Base-by-base conservation (phyloP, 2,797 vertebrate genomes). In the Bradypodion pumilum region DNA sequence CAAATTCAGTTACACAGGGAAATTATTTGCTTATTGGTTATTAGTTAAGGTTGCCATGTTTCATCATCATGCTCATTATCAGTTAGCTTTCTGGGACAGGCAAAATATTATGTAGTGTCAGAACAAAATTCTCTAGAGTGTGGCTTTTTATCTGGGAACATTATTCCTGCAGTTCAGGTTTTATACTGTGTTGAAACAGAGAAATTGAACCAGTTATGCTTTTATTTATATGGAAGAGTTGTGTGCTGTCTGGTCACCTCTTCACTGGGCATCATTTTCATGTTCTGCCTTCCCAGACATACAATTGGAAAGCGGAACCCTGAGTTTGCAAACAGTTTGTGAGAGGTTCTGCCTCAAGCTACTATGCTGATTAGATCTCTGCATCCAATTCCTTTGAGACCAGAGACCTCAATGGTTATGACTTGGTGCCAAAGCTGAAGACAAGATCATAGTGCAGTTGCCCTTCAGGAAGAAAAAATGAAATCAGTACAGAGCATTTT, bases 1-100 rank as follows among this genome's bases (percentile, higher is more conserved):
- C 46, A 82, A 82, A n/a, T 77, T 85, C 10, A 52, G 85, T 90
- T 86, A 74, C 35, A 84, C 37, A 78, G 81, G 27, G 40, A 82
- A 32, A 75, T 63, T 40, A 32, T 44, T 81, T n/a, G 16, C 35
- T 76, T 77, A 23, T 78, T 86, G 81, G 46, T 44, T 37, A 5
- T 52, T 80, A 46, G 2, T 77, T 75, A 76, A 13, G 42, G 13
- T 56, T 76, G 29, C 68, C 63, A 4, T 81, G 23, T 82, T 85
- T 83, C 52, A 56, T 88, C 21, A 75, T 16, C 4, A 23, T 84
- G 77, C 78, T 81, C 59, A 68, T 27, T 78, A 62, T 66, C 80
- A 83, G 73, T n/a, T 80, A 69, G 46, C 19, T 12, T 35, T 63
- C 8, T 40, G 6, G 32, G 23, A 69, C 49, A 65, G 68, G 27